Conservation (phyloP, 2,888 invertebrate species). For the Eupeodes latifasciatus region DNA sequence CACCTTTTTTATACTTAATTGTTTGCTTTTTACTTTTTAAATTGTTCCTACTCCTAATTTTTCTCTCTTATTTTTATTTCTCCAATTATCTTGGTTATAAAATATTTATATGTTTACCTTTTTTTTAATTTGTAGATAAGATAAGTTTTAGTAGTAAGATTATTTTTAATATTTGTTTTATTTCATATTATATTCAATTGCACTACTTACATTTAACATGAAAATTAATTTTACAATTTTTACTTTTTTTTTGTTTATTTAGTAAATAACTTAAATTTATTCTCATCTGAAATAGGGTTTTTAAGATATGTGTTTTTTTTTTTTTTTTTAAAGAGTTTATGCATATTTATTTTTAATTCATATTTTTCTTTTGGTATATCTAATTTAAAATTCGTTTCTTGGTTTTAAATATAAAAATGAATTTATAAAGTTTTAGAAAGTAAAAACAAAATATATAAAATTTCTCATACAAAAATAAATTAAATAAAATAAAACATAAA, state of each 20-base stretch:
- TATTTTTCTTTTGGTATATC: conserved; percentile 77
- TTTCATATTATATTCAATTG: conserved; percentile 73
- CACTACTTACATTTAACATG: conserved; percentile 78
- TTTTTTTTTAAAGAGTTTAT: conserved; percentile 19
- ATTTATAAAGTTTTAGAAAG: not conserved
- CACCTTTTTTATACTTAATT: conserved; percentile 63
- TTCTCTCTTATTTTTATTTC: conserved; percentile 57
- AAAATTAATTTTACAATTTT: conserved; percentile 78
- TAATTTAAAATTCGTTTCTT: conserved; percentile 84
- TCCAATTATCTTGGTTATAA: conserved; percentile 44
- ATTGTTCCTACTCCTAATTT: conserved; percentile 49
- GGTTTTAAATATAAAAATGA: conserved; percentile 75
- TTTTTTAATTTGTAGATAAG: conserved; percentile 53
- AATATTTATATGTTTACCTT: conserved; percentile 62
- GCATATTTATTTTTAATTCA: conserved; percentile 24
- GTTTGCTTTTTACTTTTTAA: conserved; percentile 43
- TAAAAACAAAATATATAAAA: not conserved
- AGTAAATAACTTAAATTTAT: conserved; percentile 55
- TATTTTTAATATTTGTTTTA: conserved; percentile 57
- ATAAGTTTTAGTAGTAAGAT: conserved; percentile 58
- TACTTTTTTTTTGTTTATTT: conserved; percentile 28
- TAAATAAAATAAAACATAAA: conserved; percentile 20
- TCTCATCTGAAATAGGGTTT: conserved; percentile 13
- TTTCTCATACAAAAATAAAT: conserved; percentile 14
- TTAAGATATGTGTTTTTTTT: not conserved